These are phyloP conservation scores for Pteropus rufus DNA, from an alignment of 2,797 vertebrate species.

Conservation along the genomic window DNA sequence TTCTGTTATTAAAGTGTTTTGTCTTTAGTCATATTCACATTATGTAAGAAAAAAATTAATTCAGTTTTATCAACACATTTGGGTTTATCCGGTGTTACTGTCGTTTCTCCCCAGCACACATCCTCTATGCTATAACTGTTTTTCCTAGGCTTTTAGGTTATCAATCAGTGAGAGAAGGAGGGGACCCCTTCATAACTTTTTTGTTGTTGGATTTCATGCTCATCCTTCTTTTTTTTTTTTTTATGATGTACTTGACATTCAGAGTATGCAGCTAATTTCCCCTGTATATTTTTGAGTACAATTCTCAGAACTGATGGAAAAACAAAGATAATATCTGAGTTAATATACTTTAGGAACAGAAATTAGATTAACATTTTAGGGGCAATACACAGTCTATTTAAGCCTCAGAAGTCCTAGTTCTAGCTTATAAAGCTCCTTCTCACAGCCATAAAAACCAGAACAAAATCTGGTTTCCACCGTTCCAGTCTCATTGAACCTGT, in stretches of 20 bases:
- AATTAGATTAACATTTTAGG: not conserved
- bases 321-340: not conserved
- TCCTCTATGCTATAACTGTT: not conserved
- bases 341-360: not conserved
- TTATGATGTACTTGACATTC: not conserved
- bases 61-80: not conserved
- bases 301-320: conserved; percentile 18
- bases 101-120: not conserved
- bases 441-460: not conserved
- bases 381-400: not conserved
- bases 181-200: not conserved
- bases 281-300: not conserved
- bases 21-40: not conserved
- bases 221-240: not conserved
- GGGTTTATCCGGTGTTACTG: not conserved
- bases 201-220: not conserved
- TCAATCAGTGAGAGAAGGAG: not conserved
- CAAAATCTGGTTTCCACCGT: not conserved
- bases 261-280: not conserved
- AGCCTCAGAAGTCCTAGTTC: not conserved
- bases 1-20: not conserved
- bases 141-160: not conserved
- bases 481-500: not conserved
- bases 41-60: not conserved
- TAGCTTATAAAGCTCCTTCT: not conserved